Evolutionary conservation across 2,888 invertebrate species (phyloP), one percentile per base, ranked within the genome.

Genomic region (Netelia fuscicornis): DNA sequence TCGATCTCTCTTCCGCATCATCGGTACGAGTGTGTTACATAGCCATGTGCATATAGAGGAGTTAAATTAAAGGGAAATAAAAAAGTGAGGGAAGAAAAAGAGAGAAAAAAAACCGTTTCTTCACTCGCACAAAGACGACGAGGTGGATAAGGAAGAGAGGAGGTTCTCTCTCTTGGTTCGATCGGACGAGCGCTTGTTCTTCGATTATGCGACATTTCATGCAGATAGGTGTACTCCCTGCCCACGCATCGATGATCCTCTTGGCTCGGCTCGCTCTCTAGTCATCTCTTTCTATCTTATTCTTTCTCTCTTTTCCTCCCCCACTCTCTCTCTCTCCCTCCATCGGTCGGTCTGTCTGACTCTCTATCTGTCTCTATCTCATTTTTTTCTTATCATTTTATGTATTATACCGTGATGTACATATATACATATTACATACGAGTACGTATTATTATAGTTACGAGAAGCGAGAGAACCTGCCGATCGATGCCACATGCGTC

Each of bases 121-220:
- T 62, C 54, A 37, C 72, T 72, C 68, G 72, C 52, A 58, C 70
- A 64, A 68, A 58, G 70, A 78, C 84, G 81, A 81, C 81, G 79
- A 82, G 82, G 75, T 71, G 82, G 71, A 79, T 79, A 82, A 75
- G 81, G 68, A 68, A 80, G 76, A 80, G 67, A 81, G 82, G 81
- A 85, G 85, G 85, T 82, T 82, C 75, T 71, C 64, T 42, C 37
- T 58, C 23, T 42, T 23, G 64, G 37, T 67, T 68, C 74, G 75
- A 86, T 86, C 76, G 79, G 30, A 58, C 54, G 71, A 77, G 60
- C 85, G 84, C 85, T 86, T 85, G 85, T 86, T 87, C 86, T 79
- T 84, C 87, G 85, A 88, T 90, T 89, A 87, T 88, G 88, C 88
- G 88, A 87, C 89, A 86, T 90, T 86, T 83, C 84, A 87, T 86